A percentile compares a stretch with the other conserved stretches of the same genome.
Evolutionary conservation across 2,113 vertebrate species (phyloP).

Genomic region (Pyxicephalus adspersus): DNA sequence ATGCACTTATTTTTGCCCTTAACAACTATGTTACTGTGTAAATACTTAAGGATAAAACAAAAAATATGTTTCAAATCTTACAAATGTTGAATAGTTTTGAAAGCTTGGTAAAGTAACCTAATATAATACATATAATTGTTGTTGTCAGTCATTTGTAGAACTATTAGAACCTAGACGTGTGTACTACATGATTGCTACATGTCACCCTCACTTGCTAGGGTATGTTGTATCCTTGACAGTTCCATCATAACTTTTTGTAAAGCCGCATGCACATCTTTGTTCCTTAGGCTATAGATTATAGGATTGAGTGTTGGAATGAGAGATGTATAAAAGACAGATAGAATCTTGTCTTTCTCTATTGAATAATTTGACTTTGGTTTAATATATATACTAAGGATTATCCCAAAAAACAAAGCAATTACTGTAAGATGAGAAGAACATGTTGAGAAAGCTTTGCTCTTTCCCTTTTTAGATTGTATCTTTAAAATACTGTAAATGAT

Average conservation of each 20-base stretch:
- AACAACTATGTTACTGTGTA: too few relatives aligned
- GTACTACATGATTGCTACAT: too few relatives aligned
- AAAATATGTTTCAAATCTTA: too few relatives aligned
- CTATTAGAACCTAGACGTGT: too few relatives aligned
- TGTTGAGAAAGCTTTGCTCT: conserved; percentile 65
- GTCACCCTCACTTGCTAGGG: too few relatives aligned
- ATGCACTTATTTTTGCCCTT: too few relatives aligned
- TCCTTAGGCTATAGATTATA: conserved; percentile 23
- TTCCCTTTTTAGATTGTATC: conserved; percentile 59
- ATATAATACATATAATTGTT: too few relatives aligned
- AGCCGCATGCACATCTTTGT: conserved; percentile 1
- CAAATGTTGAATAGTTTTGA: too few relatives aligned
- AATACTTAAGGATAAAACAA: too few relatives aligned
- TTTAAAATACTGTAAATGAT: conserved; percentile 61
- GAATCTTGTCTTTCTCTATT: conserved; percentile 5
- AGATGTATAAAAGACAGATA: conserved; percentile 4
- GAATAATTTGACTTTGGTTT: neutral
- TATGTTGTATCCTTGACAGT: neutral
- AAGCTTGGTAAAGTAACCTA: too few relatives aligned
- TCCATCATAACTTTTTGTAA: neutral
- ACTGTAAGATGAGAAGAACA: conserved; percentile 64
- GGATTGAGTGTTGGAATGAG: conserved; percentile 12
- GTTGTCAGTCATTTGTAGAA: too few relatives aligned
- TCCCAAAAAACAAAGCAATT: conserved; percentile 62
- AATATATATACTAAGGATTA: conserved; percentile 58